Evolutionary conservation across 2,113 vertebrate species (phyloP).

Genomic region (Antidorcas marsupialis): DNA sequence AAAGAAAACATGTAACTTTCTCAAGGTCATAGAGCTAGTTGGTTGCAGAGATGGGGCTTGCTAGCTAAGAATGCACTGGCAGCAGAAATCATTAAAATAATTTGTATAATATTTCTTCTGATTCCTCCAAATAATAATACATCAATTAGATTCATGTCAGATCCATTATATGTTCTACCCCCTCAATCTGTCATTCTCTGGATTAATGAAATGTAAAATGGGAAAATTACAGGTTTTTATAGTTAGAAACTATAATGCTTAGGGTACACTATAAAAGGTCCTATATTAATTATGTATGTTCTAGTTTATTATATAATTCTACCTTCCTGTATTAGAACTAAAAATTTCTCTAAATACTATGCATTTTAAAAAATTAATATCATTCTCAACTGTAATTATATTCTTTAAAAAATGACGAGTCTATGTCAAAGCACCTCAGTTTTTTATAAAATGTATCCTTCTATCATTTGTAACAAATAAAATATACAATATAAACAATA

Average conservation of each 20-base stretch:
- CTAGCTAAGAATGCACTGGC: not conserved
- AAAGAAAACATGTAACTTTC: not conserved
- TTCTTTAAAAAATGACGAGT: not conserved
- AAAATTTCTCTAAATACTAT: not conserved
- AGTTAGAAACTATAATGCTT: constrained; percentile 5
- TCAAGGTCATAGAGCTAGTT: not conserved
- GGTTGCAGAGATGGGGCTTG: not conserved
- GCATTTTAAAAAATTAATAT: not conserved
- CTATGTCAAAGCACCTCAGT: not conserved
- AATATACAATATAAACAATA: not conserved
- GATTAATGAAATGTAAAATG: constrained; percentile 44
- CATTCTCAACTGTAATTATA: not conserved
- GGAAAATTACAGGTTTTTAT: constrained; percentile 43
- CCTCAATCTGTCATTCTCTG: constrained; percentile 26
- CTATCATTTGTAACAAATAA: not conserved
- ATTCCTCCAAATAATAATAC: constrained; percentile 31
- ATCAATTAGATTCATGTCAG: constrained; percentile 41
- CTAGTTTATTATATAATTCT: not conserved
- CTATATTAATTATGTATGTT: constrained; percentile 27
- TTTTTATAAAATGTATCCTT: not conserved
- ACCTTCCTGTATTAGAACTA: not conserved
- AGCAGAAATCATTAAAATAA: constrained; percentile 15
- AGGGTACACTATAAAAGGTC: not conserved
- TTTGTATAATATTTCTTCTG: constrained; percentile 26
- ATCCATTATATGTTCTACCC: not conserved